Conservation (phyloP, 2,113 vertebrate genomes). For the Zapus hudsonius region DNA sequence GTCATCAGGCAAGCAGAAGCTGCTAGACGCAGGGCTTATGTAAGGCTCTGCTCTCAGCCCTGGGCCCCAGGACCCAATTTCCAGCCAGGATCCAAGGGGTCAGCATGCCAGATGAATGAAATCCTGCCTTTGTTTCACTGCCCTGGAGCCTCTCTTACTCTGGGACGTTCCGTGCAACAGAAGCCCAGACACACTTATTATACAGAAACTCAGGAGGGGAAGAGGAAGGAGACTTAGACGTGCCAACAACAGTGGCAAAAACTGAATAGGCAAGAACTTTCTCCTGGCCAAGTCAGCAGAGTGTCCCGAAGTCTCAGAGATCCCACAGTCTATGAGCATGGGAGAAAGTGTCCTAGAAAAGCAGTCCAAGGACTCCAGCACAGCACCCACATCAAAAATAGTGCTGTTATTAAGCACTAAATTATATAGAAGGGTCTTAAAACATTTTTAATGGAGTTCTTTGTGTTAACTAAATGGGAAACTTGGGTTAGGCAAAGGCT, state of each 20-base stretch:
- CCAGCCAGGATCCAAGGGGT: conserved; percentile 61
- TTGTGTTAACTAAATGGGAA: neutral
- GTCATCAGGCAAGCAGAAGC: conserved; percentile 36
- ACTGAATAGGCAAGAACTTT: conserved; percentile 77
- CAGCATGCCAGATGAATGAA: conserved; percentile 78
- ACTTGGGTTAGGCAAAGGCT: neutral
- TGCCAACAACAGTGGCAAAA: conserved; percentile 83
- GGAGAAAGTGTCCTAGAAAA: neutral
- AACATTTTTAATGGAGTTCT: conserved; percentile 13
- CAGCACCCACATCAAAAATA: conserved; percentile 19
- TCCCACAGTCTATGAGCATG: conserved; percentile 54
- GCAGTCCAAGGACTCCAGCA: conserved; percentile 22
- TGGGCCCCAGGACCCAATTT: conserved; percentile 65
- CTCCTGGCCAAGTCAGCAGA: conserved; percentile 71
- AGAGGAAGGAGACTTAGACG: conserved; percentile 72
- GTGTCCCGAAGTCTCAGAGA: conserved; percentile 69
- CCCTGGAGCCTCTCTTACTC: conserved; percentile 80
- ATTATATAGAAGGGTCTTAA: neutral
- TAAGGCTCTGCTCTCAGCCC: conserved; percentile 66
- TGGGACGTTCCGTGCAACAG: conserved; percentile 79
- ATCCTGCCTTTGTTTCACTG: conserved; percentile 85
- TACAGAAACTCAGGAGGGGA: conserved; percentile 82
- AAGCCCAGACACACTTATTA: conserved; percentile 87
- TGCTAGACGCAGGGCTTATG: conserved; percentile 61
- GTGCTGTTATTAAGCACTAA: neutral